Percentiles rank a stretch among this genome's conserved stretches.
Evolutionary conservation across 2,797 vertebrate genomes (phyloP).

Genomic region (Holocentrus rufus): DNA sequence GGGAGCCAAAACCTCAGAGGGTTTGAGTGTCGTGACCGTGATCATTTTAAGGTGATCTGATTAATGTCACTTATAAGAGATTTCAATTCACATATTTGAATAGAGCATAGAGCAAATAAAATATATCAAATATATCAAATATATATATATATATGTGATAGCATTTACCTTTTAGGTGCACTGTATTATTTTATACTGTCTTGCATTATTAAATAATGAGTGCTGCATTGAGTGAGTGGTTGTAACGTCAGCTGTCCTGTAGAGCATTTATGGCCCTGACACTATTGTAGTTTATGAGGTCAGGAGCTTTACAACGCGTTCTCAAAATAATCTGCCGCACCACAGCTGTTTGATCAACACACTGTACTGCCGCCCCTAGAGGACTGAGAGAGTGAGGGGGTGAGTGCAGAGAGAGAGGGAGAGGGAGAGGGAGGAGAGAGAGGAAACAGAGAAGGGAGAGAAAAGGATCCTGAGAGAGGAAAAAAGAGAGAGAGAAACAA

Average conservation of each 20-base stretch:
- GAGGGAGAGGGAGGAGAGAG: slow-evolving; percentile 25
- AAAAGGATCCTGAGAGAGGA: slow-evolving; percentile 22
- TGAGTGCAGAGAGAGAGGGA: neutral
- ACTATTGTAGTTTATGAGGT: slow-evolving; percentile 77
- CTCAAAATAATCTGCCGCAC: slow-evolving; percentile 73
- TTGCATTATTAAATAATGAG: slow-evolving; percentile 51
- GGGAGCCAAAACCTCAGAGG: no score
- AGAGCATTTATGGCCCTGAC: slow-evolving; percentile 69
- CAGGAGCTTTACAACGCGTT: slow-evolving; percentile 73
- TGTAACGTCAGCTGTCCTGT: slow-evolving; percentile 61
- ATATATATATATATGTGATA: no score
- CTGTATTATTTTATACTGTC: neutral
- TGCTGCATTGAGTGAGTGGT: slow-evolving; percentile 47
- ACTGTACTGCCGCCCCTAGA: slow-evolving; percentile 28
- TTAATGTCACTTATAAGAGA: slow-evolving; percentile 44
- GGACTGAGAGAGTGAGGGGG: slow-evolving; percentile 7
- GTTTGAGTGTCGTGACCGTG: no score
- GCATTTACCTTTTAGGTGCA: no score
- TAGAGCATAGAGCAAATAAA: no score
- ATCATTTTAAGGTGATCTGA: no score
- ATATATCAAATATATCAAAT: no score
- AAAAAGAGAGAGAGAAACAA: slow-evolving; percentile 31
- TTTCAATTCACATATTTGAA: slow-evolving; percentile 41
- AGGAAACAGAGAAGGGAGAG: slow-evolving; percentile 32
- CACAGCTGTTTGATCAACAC: slow-evolving; percentile 73